Base-by-base conservation (phyloP, 1,140 invertebrate species). In the Reticulitermes speratus region DNA sequence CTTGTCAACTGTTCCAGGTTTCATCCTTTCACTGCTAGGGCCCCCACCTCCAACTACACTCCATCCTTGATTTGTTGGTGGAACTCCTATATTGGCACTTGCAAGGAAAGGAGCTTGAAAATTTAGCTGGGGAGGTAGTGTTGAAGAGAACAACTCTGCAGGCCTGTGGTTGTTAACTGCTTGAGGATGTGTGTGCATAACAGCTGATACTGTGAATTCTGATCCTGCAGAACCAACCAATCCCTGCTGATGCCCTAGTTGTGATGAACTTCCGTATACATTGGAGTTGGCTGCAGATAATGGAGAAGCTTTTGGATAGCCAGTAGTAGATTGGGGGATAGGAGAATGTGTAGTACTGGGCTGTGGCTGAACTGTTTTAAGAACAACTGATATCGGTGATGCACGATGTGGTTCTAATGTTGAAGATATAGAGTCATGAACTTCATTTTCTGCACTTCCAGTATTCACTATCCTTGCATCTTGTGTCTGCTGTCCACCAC, bases 81-180 rank as follows among this genome's bases (percentile, higher is more conserved):
- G 91, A 3, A 89, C 88, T 83, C 84, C 87, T 38, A 87, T 83
- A n/a, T 86, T 86, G 44, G 81, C 86, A 81, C 86, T 86, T 0
- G 95, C 94, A 19, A 94, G 93, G 87, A 95, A 95, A 0, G 95
- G 95, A 3, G 94, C 94, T 92, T 95, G 93, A 86, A 95, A 95
- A 88, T 94, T 88, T 19, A 86, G 38, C 21, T 84, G 48, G 16
- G 84, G 75, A 30, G 84, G 48, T 45, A 44, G 12, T 9, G 87
- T 59, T 44, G 85, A 45, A 25, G 84, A 75, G 1, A 83, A 82
- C 8, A 55, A 21, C 38, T 75, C 83, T 3, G 86, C 87, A 14
- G 86, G 87, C 83, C 87, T 85, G 52, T 89, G 88, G 48, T 88
- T 87, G 52, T 65, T 88, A 25, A 84, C 23, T 44, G 88, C 87